Evolutionary conservation across 2,888 invertebrate genomes (phyloP).

Genomic region (Crossocerus cetratus): DNA sequence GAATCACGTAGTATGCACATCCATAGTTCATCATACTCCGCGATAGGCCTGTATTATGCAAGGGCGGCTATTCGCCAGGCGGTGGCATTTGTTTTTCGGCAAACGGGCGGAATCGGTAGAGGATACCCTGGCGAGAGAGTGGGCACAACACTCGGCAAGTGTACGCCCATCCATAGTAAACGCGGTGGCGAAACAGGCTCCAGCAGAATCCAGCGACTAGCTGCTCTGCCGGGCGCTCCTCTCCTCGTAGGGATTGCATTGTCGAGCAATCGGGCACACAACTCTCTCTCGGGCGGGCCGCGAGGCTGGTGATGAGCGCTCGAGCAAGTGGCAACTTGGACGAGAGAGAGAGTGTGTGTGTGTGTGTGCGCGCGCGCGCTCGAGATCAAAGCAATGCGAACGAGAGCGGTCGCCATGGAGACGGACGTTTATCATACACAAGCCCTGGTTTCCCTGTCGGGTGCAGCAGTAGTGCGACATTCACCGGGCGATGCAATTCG

Average conservation of each 20-base stretch:
- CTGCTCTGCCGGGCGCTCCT: neutral
- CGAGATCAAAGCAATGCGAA: slow-evolving; percentile 4
- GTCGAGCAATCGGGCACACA: neutral
- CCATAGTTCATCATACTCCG: slow-evolving; percentile 4
- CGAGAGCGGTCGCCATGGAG: slow-evolving; percentile 1
- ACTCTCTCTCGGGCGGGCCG: neutral
- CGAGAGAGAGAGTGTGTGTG: too few species aligned
- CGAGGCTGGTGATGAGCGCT: too few species aligned
- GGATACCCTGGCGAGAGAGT: neutral
- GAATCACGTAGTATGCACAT: too few species aligned
- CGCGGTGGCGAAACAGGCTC: neutral
- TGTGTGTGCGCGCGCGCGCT: neutral
- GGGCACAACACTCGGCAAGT: too few species aligned
- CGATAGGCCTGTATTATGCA: slow-evolving; percentile 16
- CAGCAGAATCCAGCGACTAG: neutral
- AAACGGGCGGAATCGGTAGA: slow-evolving; percentile 14
- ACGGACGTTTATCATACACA: slow-evolving; percentile 1
- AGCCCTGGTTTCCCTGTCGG: neutral
- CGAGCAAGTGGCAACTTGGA: too few species aligned
- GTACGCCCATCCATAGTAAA: slow-evolving; percentile 34
- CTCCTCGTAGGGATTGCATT: neutral
- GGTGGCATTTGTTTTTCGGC: slow-evolving; percentile 12
- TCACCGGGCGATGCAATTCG: neutral
- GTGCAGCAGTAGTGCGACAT: too few species aligned
- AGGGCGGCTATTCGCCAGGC: slow-evolving; percentile 1